A percentile compares a stretch with the other conserved stretches of the same genome.
phyloP scores from a whole-genome alignment of 2,113 vertebrate species.

The Microtus oregoni region DNA sequence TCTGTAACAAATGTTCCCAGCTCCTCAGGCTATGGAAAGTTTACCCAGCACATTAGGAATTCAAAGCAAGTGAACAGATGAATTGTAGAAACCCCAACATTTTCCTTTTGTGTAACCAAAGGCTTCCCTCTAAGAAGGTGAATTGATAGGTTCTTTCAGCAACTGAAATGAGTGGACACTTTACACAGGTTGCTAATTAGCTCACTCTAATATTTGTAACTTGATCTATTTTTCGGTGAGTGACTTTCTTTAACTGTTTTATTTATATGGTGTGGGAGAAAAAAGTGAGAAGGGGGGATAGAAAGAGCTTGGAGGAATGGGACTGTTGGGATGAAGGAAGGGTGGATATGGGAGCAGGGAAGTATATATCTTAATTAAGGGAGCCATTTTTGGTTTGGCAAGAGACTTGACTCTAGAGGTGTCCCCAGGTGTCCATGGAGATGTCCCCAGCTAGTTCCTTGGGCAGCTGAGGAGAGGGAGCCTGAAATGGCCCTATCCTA shows the following conservation, averaged over 20 bases:
- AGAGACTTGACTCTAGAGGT: too few species aligned
- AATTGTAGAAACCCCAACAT: background rate
- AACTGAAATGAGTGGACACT: constrained; percentile 37
- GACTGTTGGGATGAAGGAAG: too few species aligned
- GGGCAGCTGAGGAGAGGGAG: too few species aligned
- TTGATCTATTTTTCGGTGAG: constrained; percentile 40
- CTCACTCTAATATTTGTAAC: constrained; percentile 1
- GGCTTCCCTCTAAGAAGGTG: constrained; percentile 28
- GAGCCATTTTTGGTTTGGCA: too few species aligned
- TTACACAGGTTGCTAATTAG: constrained; percentile 57
- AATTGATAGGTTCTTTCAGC: constrained; percentile 47
- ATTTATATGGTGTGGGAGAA: too few species aligned
- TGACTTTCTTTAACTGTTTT: background rate
- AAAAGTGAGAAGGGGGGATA: too few species aligned
- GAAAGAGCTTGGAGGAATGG: too few species aligned
- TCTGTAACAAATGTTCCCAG: background rate
- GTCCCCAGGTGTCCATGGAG: too few species aligned
- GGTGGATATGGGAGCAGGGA: too few species aligned
- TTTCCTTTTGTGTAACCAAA: constrained; percentile 37
- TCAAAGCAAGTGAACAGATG: background rate
- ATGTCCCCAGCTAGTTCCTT: too few species aligned
- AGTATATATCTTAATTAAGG: too few species aligned
- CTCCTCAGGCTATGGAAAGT: background rate
- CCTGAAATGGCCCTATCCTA: too few species aligned
- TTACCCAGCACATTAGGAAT: background rate